These are phyloP conservation scores for Nesometra sesokonis DNA, from an alignment of 35 echinoderm and acorn worm genomes.

Conservation along the genomic window DNA sequence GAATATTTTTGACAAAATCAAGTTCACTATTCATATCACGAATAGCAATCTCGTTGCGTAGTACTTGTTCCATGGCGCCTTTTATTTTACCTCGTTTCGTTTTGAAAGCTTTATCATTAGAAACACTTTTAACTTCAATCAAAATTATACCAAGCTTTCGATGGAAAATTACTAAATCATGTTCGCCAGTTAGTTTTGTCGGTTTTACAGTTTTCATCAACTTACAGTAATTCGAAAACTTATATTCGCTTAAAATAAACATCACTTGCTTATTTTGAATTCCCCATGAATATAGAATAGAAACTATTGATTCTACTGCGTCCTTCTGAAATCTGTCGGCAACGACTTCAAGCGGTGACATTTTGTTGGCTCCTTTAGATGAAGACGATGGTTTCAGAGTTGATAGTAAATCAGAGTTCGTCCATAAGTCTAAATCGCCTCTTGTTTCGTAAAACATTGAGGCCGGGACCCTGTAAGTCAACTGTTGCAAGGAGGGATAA, in stretches of 20 bases:
- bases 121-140: slow-evolving; percentile 31
- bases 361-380: slow-evolving; percentile 7
- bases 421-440: slow-evolving; percentile 32
- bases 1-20: slow-evolving; percentile 12
- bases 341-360: background rate
- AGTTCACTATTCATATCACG: slow-evolving; percentile 26
- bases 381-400: background rate
- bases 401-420: slow-evolving; percentile 3
- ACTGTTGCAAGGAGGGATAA: slow-evolving; percentile 9
- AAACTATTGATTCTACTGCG: slow-evolving; percentile 18
- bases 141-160: slow-evolving; percentile 21
- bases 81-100: slow-evolving; percentile 21
- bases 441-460: slow-evolving; percentile 37
- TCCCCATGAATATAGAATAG: slow-evolving; percentile 29
- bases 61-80: slow-evolving; percentile 26
- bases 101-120: background rate
- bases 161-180: slow-evolving; percentile 34
- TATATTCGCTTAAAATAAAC: slow-evolving; percentile 44
- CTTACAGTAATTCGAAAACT: slow-evolving; percentile 32
- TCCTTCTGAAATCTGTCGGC: slow-evolving; percentile 31
- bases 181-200: slow-evolving; percentile 19
- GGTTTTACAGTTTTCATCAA: background rate
- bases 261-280: background rate
- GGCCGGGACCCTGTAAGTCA: slow-evolving; percentile 23
- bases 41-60: slow-evolving; percentile 28